Evolutionary conservation across 2,888 invertebrate species (phyloP).

Genomic region (Chorisops tibialis): DNA sequence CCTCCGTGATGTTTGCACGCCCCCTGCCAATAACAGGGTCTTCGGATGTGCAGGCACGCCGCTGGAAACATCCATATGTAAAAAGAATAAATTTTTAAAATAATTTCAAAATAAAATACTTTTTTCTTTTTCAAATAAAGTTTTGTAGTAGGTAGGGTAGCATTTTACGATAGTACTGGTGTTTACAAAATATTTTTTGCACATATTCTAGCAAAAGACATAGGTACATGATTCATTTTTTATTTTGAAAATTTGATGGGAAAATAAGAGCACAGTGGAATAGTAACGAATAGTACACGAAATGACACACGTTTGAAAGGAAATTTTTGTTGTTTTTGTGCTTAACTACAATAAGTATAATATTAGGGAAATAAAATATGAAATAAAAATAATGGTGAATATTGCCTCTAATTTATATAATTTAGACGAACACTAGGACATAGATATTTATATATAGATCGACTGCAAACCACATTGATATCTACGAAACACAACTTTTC

Average conservation of each 20-base stretch:
- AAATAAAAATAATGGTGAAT: slow-evolving; percentile 4
- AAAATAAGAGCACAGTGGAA: too few species aligned
- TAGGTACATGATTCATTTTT: too few species aligned
- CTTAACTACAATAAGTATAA: background rate
- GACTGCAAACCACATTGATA: slow-evolving; percentile 9
- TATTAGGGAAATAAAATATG: too few species aligned
- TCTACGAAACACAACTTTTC: slow-evolving; percentile 16
- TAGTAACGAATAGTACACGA: too few species aligned
- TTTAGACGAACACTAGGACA: slow-evolving; percentile 2
- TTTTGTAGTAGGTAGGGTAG: too few species aligned
- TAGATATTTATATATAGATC: background rate
- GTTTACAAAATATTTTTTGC: too few species aligned
- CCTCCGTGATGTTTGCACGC: slow-evolving; percentile 21
- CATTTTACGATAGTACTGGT: too few species aligned
- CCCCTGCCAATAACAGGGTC: slow-evolving; percentile 21
- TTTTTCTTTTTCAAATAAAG: too few species aligned
- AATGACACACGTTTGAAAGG: too few species aligned
- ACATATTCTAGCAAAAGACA: too few species aligned
- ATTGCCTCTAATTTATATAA: background rate
- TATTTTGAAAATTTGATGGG: too few species aligned
- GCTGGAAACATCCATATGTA: slow-evolving; percentile 19
- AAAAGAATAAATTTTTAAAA: slow-evolving; percentile 8
- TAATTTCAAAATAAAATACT: too few species aligned
- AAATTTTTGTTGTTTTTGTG: background rate
- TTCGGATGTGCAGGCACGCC: slow-evolving; percentile 24